Evolutionary conservation across 2,888 invertebrate genomes (phyloP), one percentile per base, ranked within the genome.

Genomic region (Odontocolon sp.): DNA sequence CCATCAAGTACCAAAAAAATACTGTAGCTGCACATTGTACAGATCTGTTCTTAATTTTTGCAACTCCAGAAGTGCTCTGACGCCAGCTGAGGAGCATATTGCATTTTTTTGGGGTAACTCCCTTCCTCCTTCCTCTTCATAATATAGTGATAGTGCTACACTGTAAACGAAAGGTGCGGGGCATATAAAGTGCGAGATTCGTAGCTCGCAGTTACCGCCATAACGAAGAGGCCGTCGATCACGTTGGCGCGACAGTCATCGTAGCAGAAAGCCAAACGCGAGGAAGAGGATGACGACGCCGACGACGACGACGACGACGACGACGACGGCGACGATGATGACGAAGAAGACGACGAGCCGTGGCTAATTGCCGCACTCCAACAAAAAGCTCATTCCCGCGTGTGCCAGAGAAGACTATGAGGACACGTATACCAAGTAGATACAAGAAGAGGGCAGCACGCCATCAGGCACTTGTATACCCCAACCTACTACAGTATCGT

Each of bases 301-400:
- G 56, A 56, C 54, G 26, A 31, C 31, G 52, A 33, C 31, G 38
- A 56, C 45, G 45, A 21, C 16, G 52, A 40, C 3, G 36, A 66
- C 26, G 52, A 66, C 52, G 40, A 52, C 52, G 66, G 42, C 26
- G 66, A 66, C 38, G 66, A 54, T 40, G 40, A 40, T n/a, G 75
- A 83, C 82, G 83, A 68, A 64, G 71, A 61, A 78, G 83, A 87
- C 85, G 86, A 87, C 87, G 85, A 88, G 86, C 87, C 88, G 87
- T 87, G 85, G 87, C 88, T 89, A 89, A 89, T 89, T 89, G 87
- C 86, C 81, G 81, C 78, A 81, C 84, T 82, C 54, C 83, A 83
- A 85, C 84, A 88, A 87, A 87, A 88, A 88, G 85, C 83, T 80
- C 83, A 82, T 83, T 82, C 81, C 81, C 84, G 79, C 81, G 81